Conservation (phyloP, 2,797 vertebrate species). For the Gymnoscopelus microlampas region DNA sequence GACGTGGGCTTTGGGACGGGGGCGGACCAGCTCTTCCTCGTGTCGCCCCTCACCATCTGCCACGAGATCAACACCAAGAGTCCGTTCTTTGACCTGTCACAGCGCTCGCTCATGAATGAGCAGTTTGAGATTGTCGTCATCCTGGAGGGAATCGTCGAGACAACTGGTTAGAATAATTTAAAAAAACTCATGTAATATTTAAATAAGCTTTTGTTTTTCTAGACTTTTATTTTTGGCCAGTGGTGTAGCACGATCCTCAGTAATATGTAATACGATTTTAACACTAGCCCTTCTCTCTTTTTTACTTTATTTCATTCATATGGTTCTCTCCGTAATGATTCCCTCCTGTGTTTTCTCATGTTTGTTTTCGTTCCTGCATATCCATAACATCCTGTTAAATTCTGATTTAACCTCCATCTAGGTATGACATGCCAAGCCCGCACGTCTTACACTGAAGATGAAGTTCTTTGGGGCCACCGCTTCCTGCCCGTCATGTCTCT, state of each 20-base stretch:
- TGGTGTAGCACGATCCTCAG: slow-evolving; percentile 23
- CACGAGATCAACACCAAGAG: slow-evolving; percentile 90
- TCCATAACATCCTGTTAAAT: slow-evolving; percentile 5
- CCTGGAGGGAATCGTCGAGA: slow-evolving; percentile 92
- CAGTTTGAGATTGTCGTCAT: slow-evolving; percentile 94
- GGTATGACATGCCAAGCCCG: slow-evolving; percentile 92
- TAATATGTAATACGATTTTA: slow-evolving; percentile 52
- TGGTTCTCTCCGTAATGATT: not conserved
- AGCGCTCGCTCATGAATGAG: slow-evolving; percentile 87
- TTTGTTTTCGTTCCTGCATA: not conserved
- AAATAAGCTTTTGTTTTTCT: slow-evolving; percentile 10
- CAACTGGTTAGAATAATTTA: slow-evolving; percentile 81
- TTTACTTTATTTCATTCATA: slow-evolving; percentile 25
- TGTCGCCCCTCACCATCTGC: slow-evolving; percentile 92
- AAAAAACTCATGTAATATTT: not conserved
- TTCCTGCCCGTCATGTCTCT: slow-evolving; percentile 92
- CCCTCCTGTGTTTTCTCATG: slow-evolving; percentile 10
- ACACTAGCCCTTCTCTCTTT: slow-evolving; percentile 37
- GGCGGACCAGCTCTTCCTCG: slow-evolving; percentile 91
- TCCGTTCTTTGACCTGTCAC: slow-evolving; percentile 89
- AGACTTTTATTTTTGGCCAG: slow-evolving; percentile 35
- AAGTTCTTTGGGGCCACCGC: slow-evolving; percentile 90
- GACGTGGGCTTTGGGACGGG: slow-evolving; percentile 92
- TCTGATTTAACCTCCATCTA: slow-evolving; percentile 41
- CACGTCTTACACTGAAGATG: slow-evolving; percentile 91